These are phyloP conservation scores for Siniperca scherzeri DNA, from an alignment of 2,797 vertebrate species.

Conservation along the genomic window DNA sequence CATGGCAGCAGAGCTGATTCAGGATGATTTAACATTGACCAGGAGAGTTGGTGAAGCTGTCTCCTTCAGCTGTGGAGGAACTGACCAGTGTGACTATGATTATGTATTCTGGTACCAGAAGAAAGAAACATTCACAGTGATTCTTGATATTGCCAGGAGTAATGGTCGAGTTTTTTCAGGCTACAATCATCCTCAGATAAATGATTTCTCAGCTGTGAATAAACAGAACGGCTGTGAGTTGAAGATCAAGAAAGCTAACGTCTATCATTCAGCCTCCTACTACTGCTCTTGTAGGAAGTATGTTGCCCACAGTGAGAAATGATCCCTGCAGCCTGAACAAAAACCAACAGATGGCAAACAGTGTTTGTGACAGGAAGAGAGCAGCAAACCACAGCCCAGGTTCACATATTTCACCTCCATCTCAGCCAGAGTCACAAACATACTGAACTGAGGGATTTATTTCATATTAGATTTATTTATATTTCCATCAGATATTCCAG, in stretches of 20 bases:
- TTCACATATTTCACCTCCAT: slow-evolving; percentile 5
- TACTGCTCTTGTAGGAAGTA: not conserved
- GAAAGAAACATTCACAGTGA: slow-evolving; percentile 20
- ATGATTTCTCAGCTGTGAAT: slow-evolving; percentile 23
- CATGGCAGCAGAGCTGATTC: slow-evolving; percentile 32
- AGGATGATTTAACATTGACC: slow-evolving; percentile 12
- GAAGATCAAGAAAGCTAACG: not conserved
- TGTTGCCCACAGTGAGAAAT: not conserved
- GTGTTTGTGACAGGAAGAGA: slow-evolving; percentile 21
- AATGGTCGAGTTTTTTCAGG: rapidly evolving
- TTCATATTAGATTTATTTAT: not conserved
- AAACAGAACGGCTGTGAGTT: not conserved
- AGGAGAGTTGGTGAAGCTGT: not conserved
- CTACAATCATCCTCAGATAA: slow-evolving; percentile 20
- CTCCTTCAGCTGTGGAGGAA: slow-evolving; percentile 8
- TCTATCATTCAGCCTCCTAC: slow-evolving; percentile 6
- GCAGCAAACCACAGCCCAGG: slow-evolving; percentile 25
- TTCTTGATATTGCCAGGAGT: not conserved
- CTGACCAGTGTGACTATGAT: not conserved
- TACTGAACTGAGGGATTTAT: not conserved
- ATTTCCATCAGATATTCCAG: not conserved
- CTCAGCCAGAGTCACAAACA: slow-evolving; percentile 4
- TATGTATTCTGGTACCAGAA: slow-evolving; percentile 24
- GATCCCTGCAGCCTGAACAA: slow-evolving; percentile 41
- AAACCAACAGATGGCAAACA: slow-evolving; percentile 37